Conservation (phyloP, 2,797 vertebrate genomes). For the Coilia nasus region DNA sequence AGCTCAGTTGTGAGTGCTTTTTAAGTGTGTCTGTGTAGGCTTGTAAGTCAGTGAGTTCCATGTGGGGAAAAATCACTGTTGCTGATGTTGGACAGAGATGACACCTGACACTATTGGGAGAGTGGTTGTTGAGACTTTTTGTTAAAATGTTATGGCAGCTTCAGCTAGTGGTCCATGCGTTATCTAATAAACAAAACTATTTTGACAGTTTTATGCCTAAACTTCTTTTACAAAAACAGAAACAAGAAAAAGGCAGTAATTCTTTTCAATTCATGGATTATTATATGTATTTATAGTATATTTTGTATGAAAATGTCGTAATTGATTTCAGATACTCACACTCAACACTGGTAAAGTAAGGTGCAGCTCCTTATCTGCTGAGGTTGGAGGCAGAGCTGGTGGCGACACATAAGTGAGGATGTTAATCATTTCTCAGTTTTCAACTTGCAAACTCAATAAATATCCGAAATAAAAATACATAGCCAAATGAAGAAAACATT, state of each 20-base stretch:
- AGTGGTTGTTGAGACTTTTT: background rate
- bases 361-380: background rate
- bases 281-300: too few species aligned
- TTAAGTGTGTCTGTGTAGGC: background rate
- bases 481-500: background rate
- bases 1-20: background rate
- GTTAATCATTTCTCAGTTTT: background rate
- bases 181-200: constrained; percentile 44
- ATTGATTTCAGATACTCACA: too few species aligned
- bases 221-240: background rate
- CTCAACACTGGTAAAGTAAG: background rate
- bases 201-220: background rate
- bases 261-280: background rate
- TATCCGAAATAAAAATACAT: too few species aligned
- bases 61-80: background rate
- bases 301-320: too few species aligned
- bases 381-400: background rate
- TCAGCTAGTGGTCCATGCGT: constrained; percentile 26
- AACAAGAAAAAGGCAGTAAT: background rate
- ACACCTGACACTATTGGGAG: background rate
- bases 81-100: constrained; percentile 1
- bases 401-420: background rate
- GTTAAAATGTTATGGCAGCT: constrained; percentile 30
- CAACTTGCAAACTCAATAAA: background rate
- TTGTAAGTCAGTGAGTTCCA: background rate